Evolutionary conservation across 2,113 vertebrate species (phyloP), one percentile per base, ranked within the genome.

Genomic region (Pterocles orientalis): DNA sequence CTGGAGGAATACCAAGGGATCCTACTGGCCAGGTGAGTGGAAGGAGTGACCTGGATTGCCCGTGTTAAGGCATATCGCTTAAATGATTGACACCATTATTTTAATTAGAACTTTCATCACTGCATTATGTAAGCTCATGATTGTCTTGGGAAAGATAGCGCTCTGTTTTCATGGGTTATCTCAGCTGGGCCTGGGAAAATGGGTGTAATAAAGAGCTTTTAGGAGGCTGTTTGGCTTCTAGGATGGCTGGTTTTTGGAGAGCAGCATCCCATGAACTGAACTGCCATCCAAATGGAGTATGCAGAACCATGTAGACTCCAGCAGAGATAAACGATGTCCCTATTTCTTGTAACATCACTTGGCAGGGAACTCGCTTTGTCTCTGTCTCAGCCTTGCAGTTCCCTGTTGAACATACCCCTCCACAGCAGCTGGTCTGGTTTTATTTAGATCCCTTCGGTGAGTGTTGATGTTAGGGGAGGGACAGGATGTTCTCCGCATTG

Each of bases 1-100:
- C 98, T 99, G 94, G 99, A 99, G 97, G 99, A 99, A 56, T 99
- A 99, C 97, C 99, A 99, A 96, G 99, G 99, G 62, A 99, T 99
- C 97, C 98, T 99, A 84, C 97, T 99, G 94, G 99, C 99, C 96
- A 99, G 99, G 99, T 99, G 95, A 51, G 96, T 4, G 41, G 11
- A 41, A 24, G 57, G 50, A 81, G 24, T 36, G 23, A 34, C 15
- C 64, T 3, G 5, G 2, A 2, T 65, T 19, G 28, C 18, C 58
- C 7, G 0, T 4, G 7, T 9, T 16, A 65, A 84, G 76, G 51
- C 5, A 3, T 12, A 14, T 18, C 34, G 6, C 47, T n/a, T 17
- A 34, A 33, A 0, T 69, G 29, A 58, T 34, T 33, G 56, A 4
- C 48, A 86, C 29, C 9, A 0, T 68, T 71, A 5, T 66, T 86